A percentile compares a stretch with the other conserved stretches of the same genome.
Conservation (phyloP, 2,888 invertebrate species). For the Nemoura dubitans region DNA sequence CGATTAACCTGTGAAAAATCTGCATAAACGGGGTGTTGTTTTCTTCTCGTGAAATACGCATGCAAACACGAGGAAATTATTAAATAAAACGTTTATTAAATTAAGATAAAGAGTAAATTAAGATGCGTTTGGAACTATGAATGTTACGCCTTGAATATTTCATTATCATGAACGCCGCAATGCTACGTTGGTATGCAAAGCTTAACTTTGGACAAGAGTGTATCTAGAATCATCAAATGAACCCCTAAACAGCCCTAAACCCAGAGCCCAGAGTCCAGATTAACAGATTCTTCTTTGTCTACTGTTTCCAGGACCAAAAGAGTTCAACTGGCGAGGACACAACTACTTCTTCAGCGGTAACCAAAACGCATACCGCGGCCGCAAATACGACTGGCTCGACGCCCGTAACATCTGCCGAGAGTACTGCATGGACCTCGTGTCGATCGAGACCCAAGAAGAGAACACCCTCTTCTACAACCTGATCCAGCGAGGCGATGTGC, state of each 20-base stretch:
- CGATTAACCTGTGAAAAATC: neutral
- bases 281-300: neutral
- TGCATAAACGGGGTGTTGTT: too few relatives aligned
- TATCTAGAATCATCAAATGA: too few relatives aligned
- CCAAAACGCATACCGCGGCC: constrained; percentile 78
- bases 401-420: constrained; percentile 91
- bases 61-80: too few relatives aligned
- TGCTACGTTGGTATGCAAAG: too few relatives aligned
- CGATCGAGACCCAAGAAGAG: constrained; percentile 89
- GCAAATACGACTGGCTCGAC: constrained; percentile 89
- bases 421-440: constrained; percentile 93
- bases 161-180: too few relatives aligned
- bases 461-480: constrained; percentile 89
- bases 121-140: too few relatives aligned
- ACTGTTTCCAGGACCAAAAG: constrained; percentile 79
- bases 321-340: constrained; percentile 86
- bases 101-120: too few relatives aligned
- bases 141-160: too few relatives aligned
- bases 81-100: too few relatives aligned
- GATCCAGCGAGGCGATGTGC: constrained; percentile 89
- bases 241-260: too few relatives aligned
- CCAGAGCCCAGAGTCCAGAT: neutral
- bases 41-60: too few relatives aligned
- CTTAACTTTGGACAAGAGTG: too few relatives aligned
- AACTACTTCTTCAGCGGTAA: constrained; percentile 90